phyloP scores from a whole-genome alignment of 2,797 vertebrate genomes.

The Liasis olivaceus region DNA sequence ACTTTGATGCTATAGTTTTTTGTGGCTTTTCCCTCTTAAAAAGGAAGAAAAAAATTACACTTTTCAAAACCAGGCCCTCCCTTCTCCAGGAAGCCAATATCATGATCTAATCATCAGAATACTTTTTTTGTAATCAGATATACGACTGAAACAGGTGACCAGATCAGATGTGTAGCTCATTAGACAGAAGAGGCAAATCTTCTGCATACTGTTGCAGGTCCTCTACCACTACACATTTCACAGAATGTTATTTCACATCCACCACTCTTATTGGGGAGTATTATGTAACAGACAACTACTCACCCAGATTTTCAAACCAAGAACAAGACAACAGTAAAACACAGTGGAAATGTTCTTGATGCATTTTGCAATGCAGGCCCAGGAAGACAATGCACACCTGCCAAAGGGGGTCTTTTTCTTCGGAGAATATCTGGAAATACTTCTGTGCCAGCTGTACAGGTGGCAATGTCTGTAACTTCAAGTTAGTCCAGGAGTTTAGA shows the following conservation, averaged over 20 bases:
- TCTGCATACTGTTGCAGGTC: background rate
- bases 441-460: slow-evolving; percentile 94
- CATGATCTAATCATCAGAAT: background rate
- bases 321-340: background rate
- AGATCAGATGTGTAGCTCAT: too few species aligned
- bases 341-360: background rate
- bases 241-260: background rate
- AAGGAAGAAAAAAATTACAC: background rate
- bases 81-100: background rate
- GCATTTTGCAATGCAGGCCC: background rate
- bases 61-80: background rate
- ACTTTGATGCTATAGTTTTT: background rate
- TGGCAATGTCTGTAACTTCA: slow-evolving; percentile 94
- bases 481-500: slow-evolving; percentile 93
- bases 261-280: background rate
- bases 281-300: background rate
- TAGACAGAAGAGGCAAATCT: background rate
- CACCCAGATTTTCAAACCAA: background rate
- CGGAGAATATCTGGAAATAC: slow-evolving; percentile 98
- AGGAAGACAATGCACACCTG: slow-evolving; percentile 78
- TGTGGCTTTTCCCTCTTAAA: background rate
- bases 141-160: background rate
- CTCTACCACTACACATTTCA: background rate
- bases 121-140: background rate
- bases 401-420: slow-evolving; percentile 97